phyloP scores from a whole-genome alignment of 1,140 invertebrate genomes.

The Brachystomella parvula region DNA sequence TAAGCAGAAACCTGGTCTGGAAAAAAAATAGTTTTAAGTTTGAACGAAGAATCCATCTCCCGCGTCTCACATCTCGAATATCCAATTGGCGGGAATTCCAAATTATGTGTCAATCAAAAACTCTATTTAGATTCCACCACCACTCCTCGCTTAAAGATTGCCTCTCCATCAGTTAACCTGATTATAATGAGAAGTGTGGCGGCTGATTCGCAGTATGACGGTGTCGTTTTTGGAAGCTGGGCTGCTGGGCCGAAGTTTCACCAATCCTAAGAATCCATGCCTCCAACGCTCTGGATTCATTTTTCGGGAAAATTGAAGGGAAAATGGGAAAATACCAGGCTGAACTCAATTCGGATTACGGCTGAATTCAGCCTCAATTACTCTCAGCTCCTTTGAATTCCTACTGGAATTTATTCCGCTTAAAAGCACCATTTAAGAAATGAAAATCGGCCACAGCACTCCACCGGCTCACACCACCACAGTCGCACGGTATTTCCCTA shows the following conservation, averaged over 20 bases:
- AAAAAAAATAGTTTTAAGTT: constrained; percentile 22
- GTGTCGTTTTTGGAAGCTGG: constrained; percentile 32
- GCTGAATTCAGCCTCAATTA: not conserved
- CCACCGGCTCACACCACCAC: constrained; percentile 26
- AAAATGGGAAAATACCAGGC: constrained; percentile 21
- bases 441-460: constrained; percentile 33
- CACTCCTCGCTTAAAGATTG: constrained; percentile 27
- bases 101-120: constrained; percentile 28
- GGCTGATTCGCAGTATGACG: constrained; percentile 24
- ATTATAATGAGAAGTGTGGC: constrained; percentile 19
- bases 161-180: constrained; percentile 27
- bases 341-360: not conserved
- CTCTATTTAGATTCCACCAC: constrained; percentile 37
- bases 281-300: constrained; percentile 13
- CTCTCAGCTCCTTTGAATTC: not conserved
- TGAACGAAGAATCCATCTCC: constrained; percentile 36
- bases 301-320: constrained; percentile 28
- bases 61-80: constrained; percentile 21
- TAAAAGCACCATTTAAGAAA: constrained; percentile 38
- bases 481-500: not conserved
- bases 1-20: constrained; percentile 29
- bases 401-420: constrained; percentile 14
- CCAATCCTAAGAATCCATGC: constrained; percentile 32
- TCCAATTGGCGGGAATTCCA: constrained; percentile 11
- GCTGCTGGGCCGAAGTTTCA: constrained; percentile 23